phyloP scores from a whole-genome alignment of 2,113 vertebrate species.

The Pelodiscus sinensis region DNA sequence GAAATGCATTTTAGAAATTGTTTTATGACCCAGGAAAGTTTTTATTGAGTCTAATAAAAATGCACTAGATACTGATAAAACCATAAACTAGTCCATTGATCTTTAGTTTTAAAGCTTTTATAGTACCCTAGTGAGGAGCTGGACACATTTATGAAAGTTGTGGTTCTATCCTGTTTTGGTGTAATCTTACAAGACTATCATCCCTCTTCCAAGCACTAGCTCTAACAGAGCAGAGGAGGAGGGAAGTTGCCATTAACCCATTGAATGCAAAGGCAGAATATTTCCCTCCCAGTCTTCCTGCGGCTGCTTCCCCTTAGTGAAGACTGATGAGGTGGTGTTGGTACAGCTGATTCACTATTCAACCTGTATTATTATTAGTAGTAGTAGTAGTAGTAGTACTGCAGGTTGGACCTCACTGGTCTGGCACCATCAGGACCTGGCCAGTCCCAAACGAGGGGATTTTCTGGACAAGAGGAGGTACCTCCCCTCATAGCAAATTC shows the following conservation, averaged over 20 bases:
- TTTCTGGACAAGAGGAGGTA: too few species aligned
- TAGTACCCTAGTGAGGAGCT: neutral
- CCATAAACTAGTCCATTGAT: neutral
- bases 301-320: fast-evolving
- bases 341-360: neutral
- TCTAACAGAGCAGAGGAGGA: neutral
- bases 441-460: too few species aligned
- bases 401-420: too few species aligned
- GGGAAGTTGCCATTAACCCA: neutral
- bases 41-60: neutral
- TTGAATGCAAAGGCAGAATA: neutral
- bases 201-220: neutral
- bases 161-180: neutral
- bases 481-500: too few species aligned
- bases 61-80: neutral
- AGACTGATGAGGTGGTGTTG: neutral
- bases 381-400: too few species aligned
- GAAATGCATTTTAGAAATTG: neutral
- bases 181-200: neutral
- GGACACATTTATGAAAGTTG: neutral
- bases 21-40: neutral
- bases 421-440: too few species aligned
- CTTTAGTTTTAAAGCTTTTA: neutral
- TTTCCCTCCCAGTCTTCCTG: neutral
- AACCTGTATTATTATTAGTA: too few species aligned